Percentiles rank a stretch among this genome's conserved stretches.
Evolutionary conservation across 2,797 vertebrate species (phyloP).

Genomic region (Alfaro cultratus): DNA sequence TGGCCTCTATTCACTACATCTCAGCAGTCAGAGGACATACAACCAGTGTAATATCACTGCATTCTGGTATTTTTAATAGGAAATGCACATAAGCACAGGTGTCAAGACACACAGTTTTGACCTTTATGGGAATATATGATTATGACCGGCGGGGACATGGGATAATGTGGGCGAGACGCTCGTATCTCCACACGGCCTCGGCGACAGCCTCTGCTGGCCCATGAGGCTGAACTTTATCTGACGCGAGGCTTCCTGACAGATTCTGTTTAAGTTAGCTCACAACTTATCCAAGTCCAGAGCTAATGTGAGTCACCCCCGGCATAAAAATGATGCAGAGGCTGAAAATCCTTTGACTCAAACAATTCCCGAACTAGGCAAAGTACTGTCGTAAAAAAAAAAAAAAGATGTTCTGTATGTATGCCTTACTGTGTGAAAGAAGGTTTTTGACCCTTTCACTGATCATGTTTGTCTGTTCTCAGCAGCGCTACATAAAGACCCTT

Average conservation of each 20-base stretch:
- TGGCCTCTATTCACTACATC: slow-evolving; percentile 27
- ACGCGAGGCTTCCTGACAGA: slow-evolving; percentile 58
- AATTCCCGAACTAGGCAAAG: not conserved
- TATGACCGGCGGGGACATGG: slow-evolving; percentile 47
- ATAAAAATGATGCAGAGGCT: slow-evolving; percentile 21
- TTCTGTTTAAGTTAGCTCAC: slow-evolving; percentile 59
- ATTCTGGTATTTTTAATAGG: slow-evolving; percentile 14
- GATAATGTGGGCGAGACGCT: slow-evolving; percentile 47
- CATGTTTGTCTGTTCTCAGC: not conserved
- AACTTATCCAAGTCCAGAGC: slow-evolving; percentile 32
- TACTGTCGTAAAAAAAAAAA: not conserved
- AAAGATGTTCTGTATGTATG: not conserved
- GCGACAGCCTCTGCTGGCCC: slow-evolving; percentile 52
- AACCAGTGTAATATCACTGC: slow-evolving; percentile 27
- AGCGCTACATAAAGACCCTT: not conserved
- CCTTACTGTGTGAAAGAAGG: not conserved
- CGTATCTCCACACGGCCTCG: slow-evolving; percentile 38
- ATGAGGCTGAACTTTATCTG: slow-evolving; percentile 66
- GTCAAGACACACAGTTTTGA: slow-evolving; percentile 55
- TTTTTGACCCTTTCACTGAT: not conserved
- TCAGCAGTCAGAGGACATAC: slow-evolving; percentile 18
- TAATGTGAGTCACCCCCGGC: slow-evolving; percentile 19
- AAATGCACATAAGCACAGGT: slow-evolving; percentile 10
- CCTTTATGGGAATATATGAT: slow-evolving; percentile 54
- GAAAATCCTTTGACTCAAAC: not conserved